Evolutionary conservation across 64 coral and sea anemone genomes (phyloP).

Genomic region (Catalaphyllia jardinei): DNA sequence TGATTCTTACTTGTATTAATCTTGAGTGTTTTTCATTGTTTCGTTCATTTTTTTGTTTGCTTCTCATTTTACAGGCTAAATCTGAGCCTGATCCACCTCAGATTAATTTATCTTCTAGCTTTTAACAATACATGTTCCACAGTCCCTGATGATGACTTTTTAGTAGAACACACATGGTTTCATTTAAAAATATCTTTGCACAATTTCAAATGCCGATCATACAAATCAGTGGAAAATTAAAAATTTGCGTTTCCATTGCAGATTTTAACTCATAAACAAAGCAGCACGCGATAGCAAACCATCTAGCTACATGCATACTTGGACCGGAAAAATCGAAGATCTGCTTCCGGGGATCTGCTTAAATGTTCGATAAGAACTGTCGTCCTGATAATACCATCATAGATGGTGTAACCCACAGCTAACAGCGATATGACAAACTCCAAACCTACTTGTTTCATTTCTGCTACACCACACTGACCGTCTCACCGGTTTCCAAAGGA

Average conservation of each 20-base stretch:
- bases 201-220: neutral
- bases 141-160: too few relatives aligned
- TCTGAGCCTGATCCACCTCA: too few relatives aligned
- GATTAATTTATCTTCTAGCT: too few relatives aligned
- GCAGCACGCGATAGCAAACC: constrained; percentile 4
- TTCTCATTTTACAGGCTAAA: too few relatives aligned
- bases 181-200: too few relatives aligned
- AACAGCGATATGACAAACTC: neutral
- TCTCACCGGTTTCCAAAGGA: constrained; percentile 11
- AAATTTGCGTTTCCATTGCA: neutral
- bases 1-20: too few relatives aligned
- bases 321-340: neutral
- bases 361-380: neutral
- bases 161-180: too few relatives aligned
- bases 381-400: neutral
- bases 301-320: neutral
- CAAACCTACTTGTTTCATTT: constrained; percentile 32
- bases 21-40: too few relatives aligned
- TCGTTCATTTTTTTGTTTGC: too few relatives aligned
- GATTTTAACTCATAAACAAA: constrained; percentile 23
- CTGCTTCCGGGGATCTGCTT: neutral
- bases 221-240: neutral
- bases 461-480: neutral
- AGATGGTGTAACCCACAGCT: neutral
- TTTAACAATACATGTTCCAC: too few relatives aligned